Evolutionary conservation across 2,797 vertebrate genomes (phyloP), one percentile per base, ranked within the genome.

Genomic region (Tinamus major): DNA sequence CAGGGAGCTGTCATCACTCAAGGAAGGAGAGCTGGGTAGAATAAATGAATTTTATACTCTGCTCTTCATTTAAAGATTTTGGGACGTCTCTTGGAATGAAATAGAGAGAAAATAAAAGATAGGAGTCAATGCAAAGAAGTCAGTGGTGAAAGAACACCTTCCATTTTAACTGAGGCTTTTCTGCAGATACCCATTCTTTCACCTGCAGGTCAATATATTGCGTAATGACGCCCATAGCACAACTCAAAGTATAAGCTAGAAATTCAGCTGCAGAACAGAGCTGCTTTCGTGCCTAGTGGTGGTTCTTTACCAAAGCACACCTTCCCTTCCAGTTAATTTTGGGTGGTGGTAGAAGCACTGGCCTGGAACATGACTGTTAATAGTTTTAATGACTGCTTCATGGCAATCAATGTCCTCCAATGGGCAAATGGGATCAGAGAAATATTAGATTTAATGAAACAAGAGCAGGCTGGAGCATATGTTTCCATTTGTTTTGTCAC

Each of bases 371-470:
- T 65, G 46, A 42, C 44, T 49, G 53, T 39, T 71, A 65, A 24
- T 55, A 62, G 70, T 76, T 46, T 92, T 79, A 92, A 75, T 88
- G 76, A 71, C 72, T 92, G 62, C 62, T 86, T 92, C 89, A 53
- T 61, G 19, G 69, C 75, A 27, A 78, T 63, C 21, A 53, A 8
- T 64, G n/a, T 78, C 87, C 26, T 31, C 17, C 23, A 78, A 0
- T 41, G 24, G 16, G 37, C 53, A 26, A 79, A 53, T 64, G 44
- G 27, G 67, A 67, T 61, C 65, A 26, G 62, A 49, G 37, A 59
- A 85, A 68, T 49, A 9, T 27, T 68, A 64, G 31, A 27, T 90
- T 75, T 48, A n/a, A 53, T 53, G 51, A 64, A 72, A 61, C 27
- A 89, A 53, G 39, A 85, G 39, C 17, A 68, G 10, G 6, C 44